phyloP scores from a whole-genome alignment of 2,888 invertebrate species.

The Amblyteles armatorius region DNA sequence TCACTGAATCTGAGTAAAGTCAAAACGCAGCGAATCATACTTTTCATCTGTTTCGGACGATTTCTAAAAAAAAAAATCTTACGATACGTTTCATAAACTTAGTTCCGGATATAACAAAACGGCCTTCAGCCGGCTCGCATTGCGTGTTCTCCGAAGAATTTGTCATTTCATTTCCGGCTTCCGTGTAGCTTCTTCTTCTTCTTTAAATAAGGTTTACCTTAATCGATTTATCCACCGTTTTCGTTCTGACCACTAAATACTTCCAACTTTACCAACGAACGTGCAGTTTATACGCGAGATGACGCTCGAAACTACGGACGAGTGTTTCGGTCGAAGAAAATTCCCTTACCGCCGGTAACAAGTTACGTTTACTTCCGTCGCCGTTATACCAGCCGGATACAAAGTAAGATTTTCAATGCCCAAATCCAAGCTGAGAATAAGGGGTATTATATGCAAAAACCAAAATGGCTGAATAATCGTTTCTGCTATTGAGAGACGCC shows the following conservation, averaged over 20 bases:
- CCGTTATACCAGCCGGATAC: conserved; percentile 54
- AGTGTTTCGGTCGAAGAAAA: conserved; percentile 26
- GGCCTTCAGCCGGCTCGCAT: no score
- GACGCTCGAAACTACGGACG: conserved; percentile 2
- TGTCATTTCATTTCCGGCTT: no score
- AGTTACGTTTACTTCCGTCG: neutral
- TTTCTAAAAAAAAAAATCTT: neutral
- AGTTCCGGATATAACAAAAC: no score
- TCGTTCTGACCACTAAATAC: neutral
- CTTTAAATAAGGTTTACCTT: no score
- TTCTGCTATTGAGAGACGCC: neutral
- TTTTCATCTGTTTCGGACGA: neutral
- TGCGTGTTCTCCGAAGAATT: no score
- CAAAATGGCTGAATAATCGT: conserved; percentile 52
- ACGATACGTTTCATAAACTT: neutral
- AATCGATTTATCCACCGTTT: neutral
- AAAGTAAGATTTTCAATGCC: conserved; percentile 63
- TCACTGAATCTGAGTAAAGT: neutral
- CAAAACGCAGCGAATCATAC: neutral
- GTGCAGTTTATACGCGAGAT: neutral
- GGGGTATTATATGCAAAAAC: conserved; percentile 50
- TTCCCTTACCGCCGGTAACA: conserved; percentile 13
- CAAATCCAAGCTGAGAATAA: conserved; percentile 63
- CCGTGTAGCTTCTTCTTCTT: no score
- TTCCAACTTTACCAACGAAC: neutral